These are phyloP conservation scores for Formica aserva DNA, from an alignment of 2,888 invertebrate species.

Conservation along the genomic window DNA sequence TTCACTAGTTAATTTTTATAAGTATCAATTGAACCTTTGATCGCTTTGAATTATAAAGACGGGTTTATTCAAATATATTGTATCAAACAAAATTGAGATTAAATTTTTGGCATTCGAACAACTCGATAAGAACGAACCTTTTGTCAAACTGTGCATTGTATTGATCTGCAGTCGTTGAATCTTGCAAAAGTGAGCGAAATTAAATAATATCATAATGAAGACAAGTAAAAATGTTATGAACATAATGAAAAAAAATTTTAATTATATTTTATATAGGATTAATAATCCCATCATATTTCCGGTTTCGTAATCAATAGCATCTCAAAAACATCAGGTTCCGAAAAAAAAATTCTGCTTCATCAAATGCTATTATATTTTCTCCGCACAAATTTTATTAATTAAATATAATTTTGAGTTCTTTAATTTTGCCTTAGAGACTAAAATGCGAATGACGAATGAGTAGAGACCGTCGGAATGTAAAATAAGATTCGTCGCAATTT, in stretches of 20 bases:
- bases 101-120: slow-evolving; percentile 23
- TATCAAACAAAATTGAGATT: slow-evolving; percentile 31
- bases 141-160: neutral
- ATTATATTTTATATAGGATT: neutral
- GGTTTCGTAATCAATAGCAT: neutral
- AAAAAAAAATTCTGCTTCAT: neutral
- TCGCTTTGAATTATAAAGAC: slow-evolving; percentile 16
- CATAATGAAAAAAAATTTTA: neutral
- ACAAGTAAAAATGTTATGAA: neutral
- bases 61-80: neutral
- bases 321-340: neutral
- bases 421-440: neutral
- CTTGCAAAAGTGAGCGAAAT: neutral
- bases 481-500: neutral
- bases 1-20: neutral
- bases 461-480: neutral
- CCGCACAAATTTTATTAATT: slow-evolving; percentile 1
- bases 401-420: neutral
- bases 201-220: neutral
- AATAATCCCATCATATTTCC: neutral
- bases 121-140: neutral
- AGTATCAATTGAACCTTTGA: neutral
- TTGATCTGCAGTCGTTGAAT: neutral
- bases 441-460: neutral
- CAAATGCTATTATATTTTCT: neutral